Base-by-base conservation (phyloP, 30 jellyfish, hydroid and myxozoan genomes). In the Rhopilema esculentum region DNA sequence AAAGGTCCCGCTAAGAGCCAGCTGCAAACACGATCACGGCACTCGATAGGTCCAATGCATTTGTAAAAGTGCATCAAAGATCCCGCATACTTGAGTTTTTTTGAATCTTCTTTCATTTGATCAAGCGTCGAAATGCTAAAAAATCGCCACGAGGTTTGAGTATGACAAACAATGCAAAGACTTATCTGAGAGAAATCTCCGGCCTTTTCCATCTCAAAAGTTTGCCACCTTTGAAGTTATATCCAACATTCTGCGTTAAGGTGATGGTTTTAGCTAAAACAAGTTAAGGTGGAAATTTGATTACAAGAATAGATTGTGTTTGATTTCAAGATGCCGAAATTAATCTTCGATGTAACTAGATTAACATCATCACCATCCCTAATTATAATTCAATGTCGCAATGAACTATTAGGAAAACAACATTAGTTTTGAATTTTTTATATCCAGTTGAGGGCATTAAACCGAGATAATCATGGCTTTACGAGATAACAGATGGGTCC, bases 401-500 rank as follows among this genome's bases (percentile, higher is more conserved):
- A 30, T 25, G 40, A 65, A 69, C 48, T 33, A 71, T 67, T 51
- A 80, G 33, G 82, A 67, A 76, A 80, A 80, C 82, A 64, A 24
- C 90, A 53, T 67, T 50, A 17, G 61, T 66, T 68, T 66, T 80
- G 76, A 80, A 80, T 64, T 64, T 80, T 80, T 80, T 33, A 66
- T 80, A 48, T 49, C 82, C 30, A 80, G 90, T 80, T 32, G 90
- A 80, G 82, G 90, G 90, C 90, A 80, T 80, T 80, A 80, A 49
- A 64, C 32, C 28, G 26, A 24, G 90, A 80, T 80, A 80, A 80
- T 80, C 81, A 26, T 67, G 31, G 83, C 72, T 80, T 80, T 80
- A 67, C 75, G 31, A 80, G 80, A 80, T 80, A 80, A 78, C 57
- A 32, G 78, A 78, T 78, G 64, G 49, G 88, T 57, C 66, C 32